Evolutionary conservation across 2,113 vertebrate genomes (phyloP).

Genomic region (Misgurnus anguillicaudatus): DNA sequence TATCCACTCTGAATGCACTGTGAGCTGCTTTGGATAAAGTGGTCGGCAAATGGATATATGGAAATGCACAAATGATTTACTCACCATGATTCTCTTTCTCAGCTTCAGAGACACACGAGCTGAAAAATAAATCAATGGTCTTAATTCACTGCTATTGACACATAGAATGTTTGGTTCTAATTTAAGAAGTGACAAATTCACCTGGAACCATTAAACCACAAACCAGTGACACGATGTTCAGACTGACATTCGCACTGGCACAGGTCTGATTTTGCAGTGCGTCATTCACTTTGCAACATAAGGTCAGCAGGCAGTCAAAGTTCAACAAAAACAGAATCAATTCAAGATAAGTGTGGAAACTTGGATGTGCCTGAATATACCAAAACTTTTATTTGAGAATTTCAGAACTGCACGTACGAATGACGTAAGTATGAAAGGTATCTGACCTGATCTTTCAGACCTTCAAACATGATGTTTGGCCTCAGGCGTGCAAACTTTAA

Average conservation of each 20-base stretch:
- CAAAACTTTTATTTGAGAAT: background rate
- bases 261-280: background rate
- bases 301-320: background rate
- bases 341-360: background rate
- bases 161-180: background rate
- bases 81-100: slow-evolving; percentile 79
- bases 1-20: too few relatives aligned
- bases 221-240: background rate
- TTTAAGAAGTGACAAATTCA: background rate
- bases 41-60: too few relatives aligned
- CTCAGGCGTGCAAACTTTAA: background rate
- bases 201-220: background rate
- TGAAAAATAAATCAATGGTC: slow-evolving; percentile 55
- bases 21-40: too few relatives aligned
- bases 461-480: background rate
- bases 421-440: background rate
- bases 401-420: background rate
- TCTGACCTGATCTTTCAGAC: background rate
- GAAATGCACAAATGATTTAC: slow-evolving; percentile 46
- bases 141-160: slow-evolving; percentile 12
- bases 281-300: slow-evolving; percentile 4
- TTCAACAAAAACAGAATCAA: background rate
- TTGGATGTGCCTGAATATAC: background rate
- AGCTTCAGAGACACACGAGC: slow-evolving; percentile 77
- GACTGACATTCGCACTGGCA: slow-evolving; percentile 1